Base-by-base conservation (phyloP, 2,888 invertebrate species). In the Amblyjoppa proteus region DNA sequence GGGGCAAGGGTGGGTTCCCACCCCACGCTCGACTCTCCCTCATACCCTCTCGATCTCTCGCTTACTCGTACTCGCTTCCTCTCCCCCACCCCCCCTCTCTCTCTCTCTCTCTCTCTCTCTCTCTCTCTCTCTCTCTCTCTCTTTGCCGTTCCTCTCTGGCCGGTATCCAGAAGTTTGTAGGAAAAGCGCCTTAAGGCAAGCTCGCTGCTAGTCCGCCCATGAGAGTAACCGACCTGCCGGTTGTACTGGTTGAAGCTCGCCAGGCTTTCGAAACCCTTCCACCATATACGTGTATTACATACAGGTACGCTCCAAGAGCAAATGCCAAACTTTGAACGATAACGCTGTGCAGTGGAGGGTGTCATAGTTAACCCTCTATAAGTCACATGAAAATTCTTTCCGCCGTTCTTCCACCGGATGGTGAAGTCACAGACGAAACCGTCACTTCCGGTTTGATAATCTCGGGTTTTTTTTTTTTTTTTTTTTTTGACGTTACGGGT, bases 141-240 rank as follows among this genome's bases (percentile, higher is more conserved):
- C 11, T 31, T 28, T 13, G 13, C 75, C 49, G 16, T 31, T 45
- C 53, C 53, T 25, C n/a, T 28, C 81, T 84, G 80, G 84, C 66
- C 76, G 58, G 66, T 51, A 80, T 81, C 84, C 80, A 81, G 58
- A 73, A 84, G 80, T 81, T 84, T 68, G 80, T 68, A 71, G 80
- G 73, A 66, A 77, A 84, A 77, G 49, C 51, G 76, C 71, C 84
- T 34, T 31, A 31, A 64, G 64, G 49, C 41, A 11, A 75, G 74
- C 64, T 34, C 20, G 7, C 56, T 34, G n/a, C 61, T 68, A 31
- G 61, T 25, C 45, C 71, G 25, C 75, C 75, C 74, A 38, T 31
- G 75, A 71, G 84, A 56, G 61, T 69, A 51, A 74, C 66, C 34
- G 34, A n/a, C 56, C 56, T 56, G 34, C 45, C 31, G 58, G 61